phyloP scores from a whole-genome alignment of 2,888 invertebrate species.

The Rutpela maculata region DNA sequence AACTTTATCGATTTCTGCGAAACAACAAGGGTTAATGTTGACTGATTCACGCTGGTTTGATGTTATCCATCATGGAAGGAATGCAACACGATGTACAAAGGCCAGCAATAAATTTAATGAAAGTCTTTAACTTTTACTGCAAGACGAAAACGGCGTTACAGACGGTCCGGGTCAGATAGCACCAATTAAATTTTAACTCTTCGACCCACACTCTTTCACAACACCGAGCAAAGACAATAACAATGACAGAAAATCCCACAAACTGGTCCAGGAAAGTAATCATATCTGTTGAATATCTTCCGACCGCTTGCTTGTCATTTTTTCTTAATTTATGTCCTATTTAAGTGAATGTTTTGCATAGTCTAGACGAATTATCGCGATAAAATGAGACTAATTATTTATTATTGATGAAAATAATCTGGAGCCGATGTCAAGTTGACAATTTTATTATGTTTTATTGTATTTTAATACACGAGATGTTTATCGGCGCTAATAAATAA shows the following conservation, averaged over 20 bases:
- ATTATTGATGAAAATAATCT: slow-evolving; percentile 35
- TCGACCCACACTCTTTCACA: slow-evolving; percentile 33
- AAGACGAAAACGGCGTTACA: slow-evolving; percentile 41
- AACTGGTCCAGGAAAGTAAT: slow-evolving; percentile 22
- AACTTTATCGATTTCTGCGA: slow-evolving; percentile 38
- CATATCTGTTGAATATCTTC: slow-evolving; percentile 23
- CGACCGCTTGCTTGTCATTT: slow-evolving; percentile 28
- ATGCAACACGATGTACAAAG: slow-evolving; percentile 38
- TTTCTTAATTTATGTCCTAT: slow-evolving; percentile 35
- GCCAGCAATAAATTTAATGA: slow-evolving; percentile 47
- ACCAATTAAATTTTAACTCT: slow-evolving; percentile 53
- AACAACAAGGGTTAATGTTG: slow-evolving; percentile 41
- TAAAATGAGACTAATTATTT: slow-evolving; percentile 32
- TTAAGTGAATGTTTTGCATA: slow-evolving; percentile 21
- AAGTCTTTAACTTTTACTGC: slow-evolving; percentile 53
- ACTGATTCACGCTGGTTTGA: slow-evolving; percentile 42
- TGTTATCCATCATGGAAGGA: slow-evolving; percentile 43
- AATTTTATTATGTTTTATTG: slow-evolving; percentile 34
- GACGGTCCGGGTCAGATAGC: slow-evolving; percentile 49
- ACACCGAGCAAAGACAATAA: slow-evolving; percentile 42
- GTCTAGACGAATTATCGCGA: slow-evolving; percentile 37
- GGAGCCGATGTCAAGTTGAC: slow-evolving; percentile 2
- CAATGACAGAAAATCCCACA: slow-evolving; percentile 32
- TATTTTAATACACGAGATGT: slow-evolving; percentile 22
- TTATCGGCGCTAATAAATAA: slow-evolving; percentile 23